Percentiles rank a stretch among this genome's conserved stretches.
Evolutionary conservation across 2,888 invertebrate species (phyloP).

Genomic region (Salticus scenicus): DNA sequence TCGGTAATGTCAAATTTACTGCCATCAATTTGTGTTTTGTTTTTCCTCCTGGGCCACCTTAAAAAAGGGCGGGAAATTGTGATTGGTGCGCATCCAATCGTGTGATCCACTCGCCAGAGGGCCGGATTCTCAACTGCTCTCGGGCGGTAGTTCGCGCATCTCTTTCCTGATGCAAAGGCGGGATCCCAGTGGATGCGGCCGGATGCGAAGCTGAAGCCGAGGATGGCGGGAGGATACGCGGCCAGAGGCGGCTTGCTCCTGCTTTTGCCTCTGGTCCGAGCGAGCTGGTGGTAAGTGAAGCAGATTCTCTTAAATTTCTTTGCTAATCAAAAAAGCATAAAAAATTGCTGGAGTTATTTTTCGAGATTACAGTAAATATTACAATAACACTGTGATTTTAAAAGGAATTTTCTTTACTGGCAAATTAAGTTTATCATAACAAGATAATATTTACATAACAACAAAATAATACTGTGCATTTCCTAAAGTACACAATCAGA

Average conservation of each 20-base stretch:
- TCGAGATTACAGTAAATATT: too few species aligned
- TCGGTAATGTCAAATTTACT: too few species aligned
- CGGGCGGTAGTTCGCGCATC: constrained; percentile 26
- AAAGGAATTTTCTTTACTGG: too few species aligned
- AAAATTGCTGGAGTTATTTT: too few species aligned
- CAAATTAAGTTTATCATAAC: too few species aligned
- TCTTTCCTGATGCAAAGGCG: constrained; percentile 49
- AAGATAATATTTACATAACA: too few species aligned
- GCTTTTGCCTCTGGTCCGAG: constrained; percentile 68
- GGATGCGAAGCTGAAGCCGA: constrained; percentile 58
- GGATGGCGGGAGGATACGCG: constrained; percentile 52
- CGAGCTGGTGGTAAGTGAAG: constrained; percentile 60
- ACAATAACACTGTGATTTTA: too few species aligned
- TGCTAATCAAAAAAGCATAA: too few species aligned
- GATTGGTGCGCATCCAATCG: constrained; percentile 3
- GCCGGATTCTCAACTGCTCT: constrained; percentile 18
- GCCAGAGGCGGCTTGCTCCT: constrained; percentile 64
- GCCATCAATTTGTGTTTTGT: too few species aligned
- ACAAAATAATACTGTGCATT: too few species aligned
- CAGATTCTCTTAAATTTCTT: too few species aligned
- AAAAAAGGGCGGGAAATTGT: not conserved
- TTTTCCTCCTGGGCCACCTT: not conserved
- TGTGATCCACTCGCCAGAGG: constrained; percentile 38
- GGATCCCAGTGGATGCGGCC: constrained; percentile 38
- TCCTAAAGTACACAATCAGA: too few species aligned